Evolutionary conservation across 2,113 vertebrate genomes (phyloP).

Genomic region (Henicopernis longicauda): DNA sequence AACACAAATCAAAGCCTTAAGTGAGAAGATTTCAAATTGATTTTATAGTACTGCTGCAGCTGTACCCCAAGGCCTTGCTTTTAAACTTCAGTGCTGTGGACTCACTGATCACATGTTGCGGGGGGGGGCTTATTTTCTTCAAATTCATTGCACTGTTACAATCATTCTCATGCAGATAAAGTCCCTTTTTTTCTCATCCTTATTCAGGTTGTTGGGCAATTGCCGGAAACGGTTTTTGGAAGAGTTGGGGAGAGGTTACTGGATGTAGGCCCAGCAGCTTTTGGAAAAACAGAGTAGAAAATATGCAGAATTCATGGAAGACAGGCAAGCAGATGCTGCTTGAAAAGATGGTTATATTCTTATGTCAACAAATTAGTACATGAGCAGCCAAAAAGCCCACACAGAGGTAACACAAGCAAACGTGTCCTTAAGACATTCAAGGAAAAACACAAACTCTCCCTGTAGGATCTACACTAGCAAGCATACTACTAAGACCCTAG

Average conservation of each 20-base stretch:
- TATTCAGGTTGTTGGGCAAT: not conserved
- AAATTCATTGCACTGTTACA: not conserved
- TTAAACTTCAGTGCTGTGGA: not conserved
- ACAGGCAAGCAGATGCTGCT: constrained; percentile 56
- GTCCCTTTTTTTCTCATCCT: not conserved
- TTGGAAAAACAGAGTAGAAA: constrained; percentile 47
- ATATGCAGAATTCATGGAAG: constrained; percentile 29
- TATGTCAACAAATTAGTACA: constrained; percentile 46
- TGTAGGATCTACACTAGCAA: not conserved
- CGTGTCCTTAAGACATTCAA: not conserved
- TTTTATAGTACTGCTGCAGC: not conserved
- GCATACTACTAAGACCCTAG: not conserved
- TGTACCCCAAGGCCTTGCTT: not conserved
- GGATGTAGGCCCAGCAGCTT: constrained; percentile 18
- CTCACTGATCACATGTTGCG: not conserved
- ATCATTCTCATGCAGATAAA: not conserved
- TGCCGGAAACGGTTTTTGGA: constrained; percentile 12
- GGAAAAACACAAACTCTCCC: not conserved
- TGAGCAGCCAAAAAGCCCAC: constrained; percentile 43
- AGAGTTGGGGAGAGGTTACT: constrained; percentile 29
- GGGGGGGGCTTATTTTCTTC: not conserved
- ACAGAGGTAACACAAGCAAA: constrained; percentile 49
- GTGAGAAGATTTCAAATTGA: not conserved
- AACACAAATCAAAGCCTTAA: not conserved
- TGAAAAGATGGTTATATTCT: constrained; percentile 15